A percentile compares a stretch with the other conserved stretches of the same genome.
Evolutionary conservation across 2,113 vertebrate genomes (phyloP).

Genomic region (Rhinolophus sinicus): DNA sequence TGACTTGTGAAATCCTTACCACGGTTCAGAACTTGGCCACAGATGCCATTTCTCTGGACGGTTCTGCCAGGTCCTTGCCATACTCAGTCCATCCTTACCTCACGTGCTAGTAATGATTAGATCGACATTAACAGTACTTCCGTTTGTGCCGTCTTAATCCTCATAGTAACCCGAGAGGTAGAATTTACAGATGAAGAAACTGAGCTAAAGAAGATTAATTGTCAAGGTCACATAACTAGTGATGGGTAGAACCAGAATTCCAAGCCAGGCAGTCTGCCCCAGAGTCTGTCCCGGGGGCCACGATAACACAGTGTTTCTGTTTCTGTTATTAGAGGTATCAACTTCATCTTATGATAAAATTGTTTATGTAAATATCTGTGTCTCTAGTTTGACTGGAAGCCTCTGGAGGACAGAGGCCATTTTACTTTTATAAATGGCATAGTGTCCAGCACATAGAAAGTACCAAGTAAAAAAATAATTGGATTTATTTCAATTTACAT

Average conservation of each 20-base stretch:
- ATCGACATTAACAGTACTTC: background rate
- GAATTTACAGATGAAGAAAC: background rate
- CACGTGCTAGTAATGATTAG: background rate
- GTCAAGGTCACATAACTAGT: background rate
- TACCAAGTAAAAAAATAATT: background rate
- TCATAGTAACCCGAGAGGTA: background rate
- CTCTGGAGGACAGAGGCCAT: background rate
- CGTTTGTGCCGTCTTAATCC: background rate
- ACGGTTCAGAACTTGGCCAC: background rate
- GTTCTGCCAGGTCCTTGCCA: background rate
- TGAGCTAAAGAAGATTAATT: background rate
- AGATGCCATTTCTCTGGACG: background rate
- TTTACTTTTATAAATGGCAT: background rate
- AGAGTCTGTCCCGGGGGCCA: background rate
- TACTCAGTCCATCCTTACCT: background rate
- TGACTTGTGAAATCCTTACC: background rate
- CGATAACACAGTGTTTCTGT: background rate
- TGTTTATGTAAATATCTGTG: background rate
- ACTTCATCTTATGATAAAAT: background rate
- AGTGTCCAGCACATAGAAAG: background rate
- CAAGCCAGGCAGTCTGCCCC: background rate
- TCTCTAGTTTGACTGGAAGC: background rate
- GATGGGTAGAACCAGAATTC: background rate
- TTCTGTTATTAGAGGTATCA: background rate
- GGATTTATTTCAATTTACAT: background rate